phyloP scores from a whole-genome alignment of 2,888 invertebrate species.

The Endomychus coccineus region DNA sequence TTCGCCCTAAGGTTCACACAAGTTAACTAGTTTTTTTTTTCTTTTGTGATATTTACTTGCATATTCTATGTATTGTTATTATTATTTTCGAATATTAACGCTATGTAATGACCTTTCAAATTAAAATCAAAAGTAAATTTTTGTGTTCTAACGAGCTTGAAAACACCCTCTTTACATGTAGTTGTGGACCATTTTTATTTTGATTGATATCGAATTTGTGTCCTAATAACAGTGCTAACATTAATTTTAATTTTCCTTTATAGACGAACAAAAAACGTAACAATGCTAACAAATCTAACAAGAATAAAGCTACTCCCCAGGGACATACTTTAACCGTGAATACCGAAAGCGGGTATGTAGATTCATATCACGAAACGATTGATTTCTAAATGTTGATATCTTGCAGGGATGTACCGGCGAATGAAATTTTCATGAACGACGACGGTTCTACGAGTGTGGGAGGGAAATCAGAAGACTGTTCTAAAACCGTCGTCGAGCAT shows the following conservation, averaged over 20 bases:
- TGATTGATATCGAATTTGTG: no score
- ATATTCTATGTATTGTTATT: no score
- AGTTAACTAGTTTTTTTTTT: no score
- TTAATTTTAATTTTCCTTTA: slow-evolving; percentile 20
- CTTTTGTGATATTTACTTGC: no score
- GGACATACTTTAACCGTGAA: slow-evolving; percentile 37
- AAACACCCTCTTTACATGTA: no score
- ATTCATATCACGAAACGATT: background rate
- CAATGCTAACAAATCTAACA: slow-evolving; percentile 35
- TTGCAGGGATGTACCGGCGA: slow-evolving; percentile 39
- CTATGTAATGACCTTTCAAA: no score
- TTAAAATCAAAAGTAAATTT: no score
- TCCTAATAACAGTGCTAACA: background rate
- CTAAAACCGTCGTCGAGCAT: slow-evolving; percentile 32
- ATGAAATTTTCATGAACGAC: slow-evolving; percentile 34
- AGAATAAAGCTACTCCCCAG: slow-evolving; percentile 26
- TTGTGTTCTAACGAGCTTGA: no score
- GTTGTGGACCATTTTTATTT: no score
- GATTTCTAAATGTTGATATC: slow-evolving; percentile 5
- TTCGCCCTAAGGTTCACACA: no score
- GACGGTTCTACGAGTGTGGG: slow-evolving; percentile 25
- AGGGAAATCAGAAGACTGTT: slow-evolving; percentile 33
- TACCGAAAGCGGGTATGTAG: slow-evolving; percentile 39
- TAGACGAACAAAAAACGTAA: slow-evolving; percentile 38
- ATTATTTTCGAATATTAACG: no score